Base-by-base conservation (phyloP, 2,888 invertebrate species). In the Trissolcus brochymenae region DNA sequence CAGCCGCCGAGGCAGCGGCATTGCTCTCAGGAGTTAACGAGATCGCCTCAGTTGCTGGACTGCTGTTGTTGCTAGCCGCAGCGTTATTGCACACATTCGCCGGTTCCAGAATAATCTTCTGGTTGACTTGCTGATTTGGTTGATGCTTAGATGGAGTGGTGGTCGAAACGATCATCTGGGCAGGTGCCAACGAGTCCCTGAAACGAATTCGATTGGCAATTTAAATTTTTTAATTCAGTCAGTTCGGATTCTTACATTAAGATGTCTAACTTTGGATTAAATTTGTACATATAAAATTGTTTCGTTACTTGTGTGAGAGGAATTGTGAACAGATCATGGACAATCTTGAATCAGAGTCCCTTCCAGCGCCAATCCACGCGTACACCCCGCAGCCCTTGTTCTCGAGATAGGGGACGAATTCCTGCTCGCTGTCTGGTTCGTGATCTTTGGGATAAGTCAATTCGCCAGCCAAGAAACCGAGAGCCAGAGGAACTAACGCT, bases 281-380 rank as follows among this genome's bases (percentile, higher is more conserved):
- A 43, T 43, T 9, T n/a, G 7, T 46, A 1, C 16, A 2, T 46
- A 16, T 16, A 1, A n/a, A n/a, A n/a, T 46, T 46, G 16, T 14
- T 14, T 46, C 7, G 0, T 46, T 83, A 88, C 88, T 85, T 85
- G 53, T 94, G 92, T 35, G 93, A 91, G 80, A 96, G 90, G 95
- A 97, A 98, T 81, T 94, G 93, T 76, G 93, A 92, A 85, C 95
- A 96, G 64, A 97, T 89, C 3, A 93, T 92, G 4, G 92, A 90
- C 13, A 98, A 90, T 49, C 95, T 92, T 3, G 93, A 91, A 88
- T 97, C 97, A 2, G 95, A 94, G 87, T 98, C 98, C 4, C 98
- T 91, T 0, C 97, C 97, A 6, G 96, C 96, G 1, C 98, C 98
- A 76, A 98, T 98, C 98, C 98, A 98, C 84, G 95, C 95, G 89